Percentiles rank a stretch among this genome's conserved stretches.
phyloP scores from a whole-genome alignment of 2,797 vertebrate genomes.

The Epinephelus coioides region DNA sequence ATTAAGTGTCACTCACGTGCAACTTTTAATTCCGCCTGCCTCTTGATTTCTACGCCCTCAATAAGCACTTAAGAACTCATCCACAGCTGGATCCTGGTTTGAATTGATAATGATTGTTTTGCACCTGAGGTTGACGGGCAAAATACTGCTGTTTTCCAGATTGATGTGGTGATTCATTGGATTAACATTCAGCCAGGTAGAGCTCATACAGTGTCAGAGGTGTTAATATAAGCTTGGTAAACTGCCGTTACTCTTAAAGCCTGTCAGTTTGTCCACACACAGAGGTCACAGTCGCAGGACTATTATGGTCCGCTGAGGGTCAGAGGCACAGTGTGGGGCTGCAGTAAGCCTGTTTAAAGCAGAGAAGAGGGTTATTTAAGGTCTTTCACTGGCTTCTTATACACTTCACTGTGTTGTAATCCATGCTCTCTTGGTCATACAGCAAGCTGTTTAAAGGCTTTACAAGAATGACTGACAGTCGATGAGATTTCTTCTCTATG shows the following conservation, averaged over 20 bases:
- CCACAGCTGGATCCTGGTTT: conserved; percentile 25
- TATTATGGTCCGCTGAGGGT: conserved; percentile 34
- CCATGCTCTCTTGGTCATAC: background rate
- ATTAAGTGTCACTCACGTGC: conserved; percentile 35
- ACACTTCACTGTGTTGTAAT: conserved; percentile 14
- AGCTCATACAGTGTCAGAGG: background rate
- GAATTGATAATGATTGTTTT: conserved; percentile 57
- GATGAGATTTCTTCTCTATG: background rate
- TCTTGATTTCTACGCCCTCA: conserved; percentile 19
- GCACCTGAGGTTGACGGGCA: conserved; percentile 36
- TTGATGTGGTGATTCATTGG: conserved; percentile 17
- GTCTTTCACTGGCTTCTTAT: background rate
- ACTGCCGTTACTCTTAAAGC: conserved; percentile 2
- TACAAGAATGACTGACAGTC: background rate
- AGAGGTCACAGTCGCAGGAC: conserved; percentile 5
- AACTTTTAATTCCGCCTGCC: conserved; percentile 26
- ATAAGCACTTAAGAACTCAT: conserved; percentile 19
- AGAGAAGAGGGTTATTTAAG: conserved; percentile 28
- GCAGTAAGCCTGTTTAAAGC: conserved; percentile 26
- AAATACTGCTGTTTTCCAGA: conserved; percentile 30
- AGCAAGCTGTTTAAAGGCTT: background rate
- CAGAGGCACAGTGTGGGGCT: conserved; percentile 11
- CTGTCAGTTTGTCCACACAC: conserved; percentile 1
- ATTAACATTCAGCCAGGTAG: conserved; percentile 16
- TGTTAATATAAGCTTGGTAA: conserved; percentile 22